Conservation (phyloP, 2,888 invertebrate genomes). For the Aquatica leii region DNA sequence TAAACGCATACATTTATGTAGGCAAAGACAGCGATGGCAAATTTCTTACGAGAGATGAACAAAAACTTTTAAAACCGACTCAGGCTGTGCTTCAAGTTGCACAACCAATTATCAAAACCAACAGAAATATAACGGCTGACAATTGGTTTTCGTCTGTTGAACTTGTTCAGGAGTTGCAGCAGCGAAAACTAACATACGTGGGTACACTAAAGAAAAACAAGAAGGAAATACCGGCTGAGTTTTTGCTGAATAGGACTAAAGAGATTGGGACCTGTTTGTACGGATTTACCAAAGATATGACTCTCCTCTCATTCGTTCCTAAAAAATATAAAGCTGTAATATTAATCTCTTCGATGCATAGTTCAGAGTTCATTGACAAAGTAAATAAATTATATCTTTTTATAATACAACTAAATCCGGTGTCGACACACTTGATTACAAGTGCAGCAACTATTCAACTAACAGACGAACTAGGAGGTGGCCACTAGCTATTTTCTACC, state of each 20-base stretch:
- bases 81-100: slow-evolving; percentile 31
- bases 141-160: slow-evolving; percentile 39
- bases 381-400: slow-evolving; percentile 25
- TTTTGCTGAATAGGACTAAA: slow-evolving; percentile 41
- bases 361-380: slow-evolving; percentile 27
- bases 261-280: too few relatives aligned
- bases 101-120: slow-evolving; percentile 18
- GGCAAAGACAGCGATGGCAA: slow-evolving; percentile 27
- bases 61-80: slow-evolving; percentile 20
- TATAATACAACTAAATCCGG: slow-evolving; percentile 25
- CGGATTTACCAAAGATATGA: too few relatives aligned
- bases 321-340: slow-evolving; percentile 33
- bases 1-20: slow-evolving; percentile 18
- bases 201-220: slow-evolving; percentile 24
- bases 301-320: slow-evolving; percentile 42
- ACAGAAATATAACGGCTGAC: slow-evolving; percentile 35
- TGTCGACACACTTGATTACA: slow-evolving; percentile 19
- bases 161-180: slow-evolving; percentile 29
- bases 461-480: background rate
- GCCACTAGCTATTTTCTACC: slow-evolving; percentile 1
- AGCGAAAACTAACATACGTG: slow-evolving; percentile 25
- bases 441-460: slow-evolving; percentile 11
- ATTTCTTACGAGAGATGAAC: slow-evolving; percentile 14
- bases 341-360: slow-evolving; percentile 28
- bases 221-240: slow-evolving; percentile 1